phyloP scores from a whole-genome alignment of 2,888 invertebrate species.

The Geotrupes spiniger region DNA sequence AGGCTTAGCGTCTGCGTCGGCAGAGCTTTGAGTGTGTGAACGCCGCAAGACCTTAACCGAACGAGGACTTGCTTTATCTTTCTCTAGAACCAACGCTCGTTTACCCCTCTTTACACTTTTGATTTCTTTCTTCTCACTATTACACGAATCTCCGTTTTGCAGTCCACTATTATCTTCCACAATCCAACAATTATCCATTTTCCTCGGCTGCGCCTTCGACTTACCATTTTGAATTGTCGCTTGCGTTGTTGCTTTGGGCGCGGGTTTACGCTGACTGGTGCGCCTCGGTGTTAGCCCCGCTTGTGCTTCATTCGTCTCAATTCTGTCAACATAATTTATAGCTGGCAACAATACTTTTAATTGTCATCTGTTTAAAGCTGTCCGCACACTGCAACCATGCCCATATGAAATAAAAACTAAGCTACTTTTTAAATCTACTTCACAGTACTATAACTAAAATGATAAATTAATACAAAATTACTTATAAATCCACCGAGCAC shows the following conservation, averaged over 20 bases:
- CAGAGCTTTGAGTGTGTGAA: slow-evolving; percentile 28
- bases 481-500: too few species aligned
- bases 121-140: slow-evolving; percentile 28
- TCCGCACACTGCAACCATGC: slow-evolving; percentile 38
- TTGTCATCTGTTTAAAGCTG: slow-evolving; percentile 35
- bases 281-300: slow-evolving; percentile 32
- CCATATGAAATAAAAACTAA: slow-evolving; percentile 18
- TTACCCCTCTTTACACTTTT: slow-evolving; percentile 42
- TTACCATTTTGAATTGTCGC: slow-evolving; percentile 23
- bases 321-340: slow-evolving; percentile 32
- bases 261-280: slow-evolving; percentile 36
- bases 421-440: not conserved
- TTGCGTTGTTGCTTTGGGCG: slow-evolving; percentile 21
- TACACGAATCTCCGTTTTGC: slow-evolving; percentile 29
- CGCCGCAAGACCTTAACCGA: slow-evolving; percentile 46
- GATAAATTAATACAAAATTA: too few species aligned
- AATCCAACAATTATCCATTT: slow-evolving; percentile 37
- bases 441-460: not conserved
- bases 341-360: slow-evolving; percentile 34
- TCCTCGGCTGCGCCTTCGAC: slow-evolving; percentile 32
- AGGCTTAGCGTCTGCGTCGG: slow-evolving; percentile 23
- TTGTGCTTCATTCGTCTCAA: slow-evolving; percentile 36
- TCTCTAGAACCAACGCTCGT: slow-evolving; percentile 42
- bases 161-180: slow-evolving; percentile 27
- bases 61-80: slow-evolving; percentile 42